Base-by-base conservation (phyloP, 2,797 vertebrate genomes). In the Enteromius trimaculatus region DNA sequence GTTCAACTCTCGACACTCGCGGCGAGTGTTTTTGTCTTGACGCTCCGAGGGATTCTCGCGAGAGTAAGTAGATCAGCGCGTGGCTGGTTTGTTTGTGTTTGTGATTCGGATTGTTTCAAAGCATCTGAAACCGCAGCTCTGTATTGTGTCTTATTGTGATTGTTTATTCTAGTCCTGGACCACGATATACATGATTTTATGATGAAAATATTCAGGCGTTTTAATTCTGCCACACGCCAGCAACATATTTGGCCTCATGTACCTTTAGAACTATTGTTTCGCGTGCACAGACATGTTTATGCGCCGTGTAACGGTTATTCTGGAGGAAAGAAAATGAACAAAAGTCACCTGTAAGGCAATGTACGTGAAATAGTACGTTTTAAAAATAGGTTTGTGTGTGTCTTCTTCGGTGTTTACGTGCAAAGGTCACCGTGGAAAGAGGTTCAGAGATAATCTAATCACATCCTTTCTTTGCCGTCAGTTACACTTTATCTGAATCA, bases 1-100 rank as follows among this genome's bases (percentile, higher is more conserved):
- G 31, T 19, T 3, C 3, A 53, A 19, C 16, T 39, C 31, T 17
- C 31, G n/a, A 23, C 3, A 0, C 23, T 16, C 4, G 31, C 2
- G 58, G 31, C 14, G 55, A 47, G 13, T 37, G 70, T 64, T 62
- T 81, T 82, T 76, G 80, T 76, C 31, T 49, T 0, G 29, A 29
- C 76, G 60, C 80, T 29, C 23, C 49, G 80, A 10, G 71, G 80
- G 60, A 53, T 65, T 82, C 80, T 53, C 80, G 80, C 71, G 80
- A 82, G 80, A 82, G 82, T 84, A 72, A 64, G 76, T 79, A 34
- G 9, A 42, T 16, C 53, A 29, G 70, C 79, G 79, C 86, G 77
- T 83, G 86, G 86, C 84, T 79, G 78, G 65, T 85, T 80, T 87
- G 83, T 80, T 83, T 83, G 80, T 77, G 68, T 79, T 77, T 81